Evolutionary conservation across 2,888 invertebrate genomes (phyloP), one percentile per base, ranked within the genome.

Genomic region (Drosophila koepferae): DNA sequence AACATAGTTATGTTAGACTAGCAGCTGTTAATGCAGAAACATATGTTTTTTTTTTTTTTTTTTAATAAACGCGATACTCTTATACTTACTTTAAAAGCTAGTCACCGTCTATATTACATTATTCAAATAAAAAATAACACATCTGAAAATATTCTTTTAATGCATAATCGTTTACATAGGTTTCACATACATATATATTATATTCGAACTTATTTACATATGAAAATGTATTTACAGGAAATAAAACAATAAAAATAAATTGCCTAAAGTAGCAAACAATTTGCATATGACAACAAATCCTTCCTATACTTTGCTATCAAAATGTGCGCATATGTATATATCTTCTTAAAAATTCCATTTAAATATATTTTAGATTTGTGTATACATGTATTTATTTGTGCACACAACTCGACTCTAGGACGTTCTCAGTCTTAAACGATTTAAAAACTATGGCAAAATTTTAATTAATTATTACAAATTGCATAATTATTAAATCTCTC

Each of bases 361-460:
- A 20, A 20, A 36, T 58, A 36, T 36, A 62, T 31, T 49, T 38
- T 61, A 3, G 3, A 64, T 62, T 68, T 72, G 67, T 38, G 36
- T 20, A 55, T 28, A 40, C 28, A 40, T 28, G 23, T 40, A 55
- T 40, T 28, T 55, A 55, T 72, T 67, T 72, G 80, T 81, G 80
- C 79, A 81, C 83, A 72, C 81, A 81, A 74, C 73, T 79, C 63
- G 74, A 82, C 80, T 91, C 89, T 91, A 92, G 92, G 92, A 92
- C 92, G 91, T 92, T 86, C 90, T 93, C 92, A 93, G 92, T 93
- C 92, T 93, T 93, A 89, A 92, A 86, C 91, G 89, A 91, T 91
- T 91, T 88, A 85, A 91, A 81, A 91, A 90, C 91, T 91, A 91
- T 91, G 91, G 91, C 91, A 91, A 91, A 91, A 91, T 90, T 87